Percentiles rank a stretch among this genome's conserved stretches.
These are phyloP conservation scores for Cataglyphis hispanica DNA, from an alignment of 1,140 invertebrate species.

Conservation along the genomic window DNA sequence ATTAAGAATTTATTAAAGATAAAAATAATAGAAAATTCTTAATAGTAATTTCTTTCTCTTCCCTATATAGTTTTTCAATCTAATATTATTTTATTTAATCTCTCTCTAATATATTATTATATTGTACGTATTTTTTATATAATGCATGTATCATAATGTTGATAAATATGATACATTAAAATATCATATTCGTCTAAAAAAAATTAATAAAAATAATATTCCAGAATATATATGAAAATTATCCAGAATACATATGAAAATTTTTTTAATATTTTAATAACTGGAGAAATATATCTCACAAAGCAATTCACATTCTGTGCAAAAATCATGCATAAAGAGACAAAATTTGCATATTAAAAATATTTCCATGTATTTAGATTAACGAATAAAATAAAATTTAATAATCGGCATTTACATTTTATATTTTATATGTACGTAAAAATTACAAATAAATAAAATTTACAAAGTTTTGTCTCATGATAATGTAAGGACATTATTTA, in stretches of 20 bases:
- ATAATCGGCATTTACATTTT: background rate
- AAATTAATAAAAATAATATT: background rate
- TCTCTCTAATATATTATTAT: background rate
- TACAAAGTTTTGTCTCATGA: background rate
- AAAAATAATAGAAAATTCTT: constrained; percentile 9
- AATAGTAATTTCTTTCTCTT: too few relatives aligned
- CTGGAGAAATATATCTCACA: background rate
- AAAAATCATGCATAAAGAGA: background rate
- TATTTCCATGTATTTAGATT: background rate
- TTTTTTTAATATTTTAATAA: background rate
- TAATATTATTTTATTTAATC: background rate
- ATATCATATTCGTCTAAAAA: background rate
- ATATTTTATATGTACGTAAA: background rate
- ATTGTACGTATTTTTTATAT: background rate
- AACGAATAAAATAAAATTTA: background rate
- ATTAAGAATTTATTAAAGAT: background rate
- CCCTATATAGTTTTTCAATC: background rate
- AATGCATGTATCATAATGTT: background rate
- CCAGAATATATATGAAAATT: background rate
- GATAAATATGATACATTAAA: background rate
- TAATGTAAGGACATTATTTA: background rate
- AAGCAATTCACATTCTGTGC: background rate
- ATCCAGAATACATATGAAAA: background rate
- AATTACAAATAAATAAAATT: background rate
- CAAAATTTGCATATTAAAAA: background rate